These are phyloP conservation scores for Cepphus grylle DNA, from an alignment of 2,113 vertebrate species.

Conservation along the genomic window DNA sequence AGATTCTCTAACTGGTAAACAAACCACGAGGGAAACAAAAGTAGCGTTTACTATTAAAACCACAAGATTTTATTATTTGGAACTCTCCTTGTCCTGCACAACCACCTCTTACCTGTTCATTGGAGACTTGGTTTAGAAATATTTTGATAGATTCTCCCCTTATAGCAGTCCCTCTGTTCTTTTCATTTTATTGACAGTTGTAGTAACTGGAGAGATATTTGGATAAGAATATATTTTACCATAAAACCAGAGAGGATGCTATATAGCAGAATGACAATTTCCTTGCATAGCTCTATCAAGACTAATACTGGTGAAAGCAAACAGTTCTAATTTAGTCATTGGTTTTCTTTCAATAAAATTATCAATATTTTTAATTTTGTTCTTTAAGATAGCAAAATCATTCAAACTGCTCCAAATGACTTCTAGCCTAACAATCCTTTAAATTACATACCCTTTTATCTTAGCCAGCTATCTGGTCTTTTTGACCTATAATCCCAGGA, in stretches of 20 bases:
- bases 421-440: not conserved
- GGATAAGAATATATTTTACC: not conserved
- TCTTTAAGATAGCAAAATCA: not conserved
- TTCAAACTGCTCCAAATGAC: not conserved
- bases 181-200: not conserved
- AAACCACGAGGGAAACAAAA: not conserved
- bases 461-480: not conserved
- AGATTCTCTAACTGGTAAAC: not conserved
- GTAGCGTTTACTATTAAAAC: not conserved
- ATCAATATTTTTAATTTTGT: not conserved
- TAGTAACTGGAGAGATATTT: not conserved
- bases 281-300: not conserved
- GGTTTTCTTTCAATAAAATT: not conserved
- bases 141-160: not conserved
- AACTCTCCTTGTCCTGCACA: not conserved
- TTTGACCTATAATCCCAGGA: not conserved
- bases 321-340: not conserved
- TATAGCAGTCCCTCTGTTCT: not conserved
- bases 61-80: not conserved
- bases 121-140: not conserved
- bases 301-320: not conserved
- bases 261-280: not conserved
- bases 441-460: slow-evolving; percentile 17
- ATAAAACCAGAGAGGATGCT: not conserved
- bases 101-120: accelerated